Evolutionary conservation across 1,140 invertebrate species (phyloP).

Genomic region (Matsumurasca onukii): DNA sequence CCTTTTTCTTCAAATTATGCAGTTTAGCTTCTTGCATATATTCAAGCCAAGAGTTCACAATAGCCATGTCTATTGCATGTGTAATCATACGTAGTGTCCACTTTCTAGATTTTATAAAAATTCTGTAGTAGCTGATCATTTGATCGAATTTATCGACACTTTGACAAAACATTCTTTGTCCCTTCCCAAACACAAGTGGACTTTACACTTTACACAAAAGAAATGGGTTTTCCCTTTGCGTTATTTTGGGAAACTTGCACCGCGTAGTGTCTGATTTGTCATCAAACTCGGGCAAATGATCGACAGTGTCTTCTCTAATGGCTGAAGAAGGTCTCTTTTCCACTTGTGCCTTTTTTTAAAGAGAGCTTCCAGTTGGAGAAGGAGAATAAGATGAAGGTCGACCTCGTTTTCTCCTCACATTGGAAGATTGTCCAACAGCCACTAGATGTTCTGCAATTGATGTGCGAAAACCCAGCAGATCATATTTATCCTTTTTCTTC

Average conservation of each 20-base stretch:
- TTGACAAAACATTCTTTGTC: conserved; percentile 5
- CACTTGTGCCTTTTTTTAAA: not conserved
- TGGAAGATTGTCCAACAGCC: not conserved
- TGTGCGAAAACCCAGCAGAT: conserved; percentile 2
- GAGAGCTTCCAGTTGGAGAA: not conserved
- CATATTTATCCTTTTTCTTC: not conserved
- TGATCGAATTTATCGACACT: conserved; percentile 45
- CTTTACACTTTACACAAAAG: conserved; percentile 33
- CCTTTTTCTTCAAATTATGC: not conserved
- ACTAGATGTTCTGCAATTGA: not conserved
- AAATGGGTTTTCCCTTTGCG: conserved; percentile 30
- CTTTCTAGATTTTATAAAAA: conserved; percentile 43
- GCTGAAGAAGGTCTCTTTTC: conserved; percentile 24
- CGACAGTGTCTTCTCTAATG: conserved; percentile 24
- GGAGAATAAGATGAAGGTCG: not conserved
- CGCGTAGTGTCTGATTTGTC: conserved; percentile 31
- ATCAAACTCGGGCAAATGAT: conserved; percentile 33
- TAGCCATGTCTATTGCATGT: conserved; percentile 42
- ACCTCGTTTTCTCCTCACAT: not conserved
- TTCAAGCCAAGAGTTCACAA: conserved; percentile 43
- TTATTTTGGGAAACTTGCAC: conserved; percentile 28
- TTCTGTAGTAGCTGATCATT: conserved; percentile 41
- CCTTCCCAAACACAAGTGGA: conserved; percentile 29
- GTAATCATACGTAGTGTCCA: conserved; percentile 44
- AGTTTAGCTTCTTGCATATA: conserved; percentile 38